Percentiles rank a stretch among this genome's conserved stretches.
Evolutionary conservation across 2,113 vertebrate species (phyloP).

Genomic region (Bos taurus): DNA sequence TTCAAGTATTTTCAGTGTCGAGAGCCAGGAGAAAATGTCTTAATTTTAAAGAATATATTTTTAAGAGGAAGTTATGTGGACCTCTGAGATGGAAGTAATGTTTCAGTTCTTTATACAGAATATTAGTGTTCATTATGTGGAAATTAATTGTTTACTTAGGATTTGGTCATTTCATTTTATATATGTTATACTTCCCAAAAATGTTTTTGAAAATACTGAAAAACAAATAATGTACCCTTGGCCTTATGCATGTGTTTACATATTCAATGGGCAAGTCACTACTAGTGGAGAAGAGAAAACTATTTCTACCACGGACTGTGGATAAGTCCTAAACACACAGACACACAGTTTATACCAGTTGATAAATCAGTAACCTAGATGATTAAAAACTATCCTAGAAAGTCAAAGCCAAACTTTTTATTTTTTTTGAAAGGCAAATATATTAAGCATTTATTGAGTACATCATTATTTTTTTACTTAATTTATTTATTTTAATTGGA

Average conservation of each 20-base stretch:
- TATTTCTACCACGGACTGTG: not conserved
- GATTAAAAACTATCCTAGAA: not conserved
- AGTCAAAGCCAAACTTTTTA: not conserved
- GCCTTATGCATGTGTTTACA: not conserved
- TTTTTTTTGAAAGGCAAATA: not conserved
- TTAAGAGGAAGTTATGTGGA: not conserved
- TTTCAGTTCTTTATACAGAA: not conserved
- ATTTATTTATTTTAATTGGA: not conserved
- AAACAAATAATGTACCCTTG: not conserved
- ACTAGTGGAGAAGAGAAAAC: not conserved
- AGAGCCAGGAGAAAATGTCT: not conserved
- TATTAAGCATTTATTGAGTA: not conserved
- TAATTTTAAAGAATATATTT: constrained; percentile 1
- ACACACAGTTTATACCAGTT: not conserved
- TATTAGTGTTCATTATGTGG: not conserved
- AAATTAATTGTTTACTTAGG: not conserved
- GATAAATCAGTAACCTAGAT: not conserved
- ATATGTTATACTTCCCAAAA: not conserved
- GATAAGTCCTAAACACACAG: not conserved
- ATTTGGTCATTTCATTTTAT: not conserved
- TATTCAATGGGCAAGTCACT: not conserved
- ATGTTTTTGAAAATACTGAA: not conserved
- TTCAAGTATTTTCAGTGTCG: not conserved
- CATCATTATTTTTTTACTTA: not conserved
- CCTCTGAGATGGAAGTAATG: not conserved